phyloP scores from a whole-genome alignment of 2,888 invertebrate genomes.

The Branchellion lobata region DNA sequence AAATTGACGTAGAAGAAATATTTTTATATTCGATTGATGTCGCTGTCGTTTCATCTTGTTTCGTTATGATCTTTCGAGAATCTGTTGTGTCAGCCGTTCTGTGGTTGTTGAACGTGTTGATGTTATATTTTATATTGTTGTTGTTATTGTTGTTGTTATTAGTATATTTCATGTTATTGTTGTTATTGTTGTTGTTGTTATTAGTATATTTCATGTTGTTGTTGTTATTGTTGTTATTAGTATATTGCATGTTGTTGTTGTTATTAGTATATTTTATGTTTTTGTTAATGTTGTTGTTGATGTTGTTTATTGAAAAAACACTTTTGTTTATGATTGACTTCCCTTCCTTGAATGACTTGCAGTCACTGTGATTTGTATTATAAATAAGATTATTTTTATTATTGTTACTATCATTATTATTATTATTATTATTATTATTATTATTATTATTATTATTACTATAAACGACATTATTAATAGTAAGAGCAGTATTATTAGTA shows the following conservation, averaged over 20 bases:
- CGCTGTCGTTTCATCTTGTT: neutral
- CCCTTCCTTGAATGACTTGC: neutral
- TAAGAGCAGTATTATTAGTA: neutral
- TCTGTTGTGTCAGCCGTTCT: neutral
- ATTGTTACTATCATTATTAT: neutral
- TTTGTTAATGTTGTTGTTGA: too few relatives aligned
- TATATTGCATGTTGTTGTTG: too few relatives aligned
- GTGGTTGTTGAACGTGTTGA: neutral
- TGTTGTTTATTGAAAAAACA: too few relatives aligned
- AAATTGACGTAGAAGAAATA: neutral
- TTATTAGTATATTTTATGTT: too few relatives aligned
- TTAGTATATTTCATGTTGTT: neutral
- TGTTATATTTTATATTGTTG: neutral
- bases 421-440: conserved; percentile 13
- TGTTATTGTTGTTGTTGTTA: neutral
- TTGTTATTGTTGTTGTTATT: neutral
- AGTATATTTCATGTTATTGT: neutral
- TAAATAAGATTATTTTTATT: neutral
- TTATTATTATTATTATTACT: neutral
- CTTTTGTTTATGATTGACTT: conserved; percentile 5
- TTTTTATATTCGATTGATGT: neutral
- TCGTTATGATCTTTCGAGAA: neutral
- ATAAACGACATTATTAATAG: neutral
- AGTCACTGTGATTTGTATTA: neutral
- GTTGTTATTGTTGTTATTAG: too few relatives aligned